phyloP scores from a whole-genome alignment of 2,888 invertebrate species.

The Cephus rjabovi region DNA sequence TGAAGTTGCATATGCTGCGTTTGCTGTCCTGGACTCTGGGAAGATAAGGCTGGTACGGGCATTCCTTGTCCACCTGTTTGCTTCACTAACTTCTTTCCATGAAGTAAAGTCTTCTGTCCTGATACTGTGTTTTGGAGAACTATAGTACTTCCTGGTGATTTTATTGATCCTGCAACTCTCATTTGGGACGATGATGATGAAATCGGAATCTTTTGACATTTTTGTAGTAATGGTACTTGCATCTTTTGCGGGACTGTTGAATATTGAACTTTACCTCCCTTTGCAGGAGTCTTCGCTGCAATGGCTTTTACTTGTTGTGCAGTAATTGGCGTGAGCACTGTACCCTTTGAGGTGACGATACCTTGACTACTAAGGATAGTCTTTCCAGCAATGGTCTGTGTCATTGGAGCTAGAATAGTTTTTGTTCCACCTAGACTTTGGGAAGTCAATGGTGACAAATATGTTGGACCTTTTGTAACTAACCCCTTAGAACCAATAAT shows the following conservation, averaged over 20 bases:
- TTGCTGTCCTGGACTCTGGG: constrained; percentile 33
- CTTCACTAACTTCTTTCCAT: constrained; percentile 44
- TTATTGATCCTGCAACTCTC: constrained; percentile 51
- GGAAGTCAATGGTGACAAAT: constrained; percentile 41
- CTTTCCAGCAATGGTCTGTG: constrained; percentile 46
- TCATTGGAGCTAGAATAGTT: constrained; percentile 48
- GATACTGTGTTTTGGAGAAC: constrained; percentile 41
- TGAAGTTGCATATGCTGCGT: constrained; percentile 28
- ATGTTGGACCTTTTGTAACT: constrained; percentile 48
- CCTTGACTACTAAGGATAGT: constrained; percentile 48
- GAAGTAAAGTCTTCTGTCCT: constrained; percentile 34
- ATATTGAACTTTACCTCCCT: constrained; percentile 51
- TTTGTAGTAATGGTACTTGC: constrained; percentile 55
- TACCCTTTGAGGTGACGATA: constrained; percentile 49
- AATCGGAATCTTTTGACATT: constrained; percentile 55
- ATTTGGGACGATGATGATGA: constrained; percentile 60
- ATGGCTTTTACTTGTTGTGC: constrained; percentile 62
- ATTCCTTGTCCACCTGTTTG: constrained; percentile 36
- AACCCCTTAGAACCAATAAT: constrained; percentile 50
- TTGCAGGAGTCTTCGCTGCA: constrained; percentile 53
- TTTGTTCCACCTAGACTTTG: constrained; percentile 41
- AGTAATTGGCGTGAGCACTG: constrained; percentile 62
- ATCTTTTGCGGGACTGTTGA: constrained; percentile 53
- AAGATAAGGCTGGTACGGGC: constrained; percentile 31
- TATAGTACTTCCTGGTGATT: constrained; percentile 64